Evolutionary conservation across 2,888 invertebrate genomes (phyloP).

Genomic region (Xestoiulus laeticollis): DNA sequence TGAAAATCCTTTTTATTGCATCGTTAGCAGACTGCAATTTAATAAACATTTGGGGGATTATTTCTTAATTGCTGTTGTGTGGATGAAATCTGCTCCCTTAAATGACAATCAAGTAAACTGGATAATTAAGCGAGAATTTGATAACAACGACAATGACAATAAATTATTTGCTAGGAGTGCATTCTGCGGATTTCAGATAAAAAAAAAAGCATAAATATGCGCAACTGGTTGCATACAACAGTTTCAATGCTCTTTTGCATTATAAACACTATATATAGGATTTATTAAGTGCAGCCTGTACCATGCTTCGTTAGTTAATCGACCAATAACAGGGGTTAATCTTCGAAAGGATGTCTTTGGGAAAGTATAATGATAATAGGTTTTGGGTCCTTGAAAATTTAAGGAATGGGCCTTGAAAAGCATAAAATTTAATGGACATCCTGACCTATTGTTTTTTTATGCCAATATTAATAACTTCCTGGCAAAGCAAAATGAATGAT

Average conservation of each 20-base stretch:
- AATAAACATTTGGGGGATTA: not conserved
- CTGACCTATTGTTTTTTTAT: no score
- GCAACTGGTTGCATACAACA: not conserved
- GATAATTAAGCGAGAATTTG: conserved; percentile 15
- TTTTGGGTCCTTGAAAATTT: no score
- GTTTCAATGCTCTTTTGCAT: not conserved
- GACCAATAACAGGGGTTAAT: no score
- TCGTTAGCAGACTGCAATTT: not conserved
- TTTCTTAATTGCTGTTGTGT: not conserved
- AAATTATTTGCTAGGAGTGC: not conserved
- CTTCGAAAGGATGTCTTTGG: no score
- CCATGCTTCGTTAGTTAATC: not conserved
- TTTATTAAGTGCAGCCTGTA: not conserved
- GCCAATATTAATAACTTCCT: not conserved
- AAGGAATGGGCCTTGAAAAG: no score
- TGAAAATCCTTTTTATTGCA: not conserved
- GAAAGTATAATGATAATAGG: no score
- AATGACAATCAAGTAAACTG: not conserved
- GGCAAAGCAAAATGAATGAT: no score
- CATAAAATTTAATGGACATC: no score
- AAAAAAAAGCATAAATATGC: not conserved
- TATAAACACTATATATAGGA: not conserved
- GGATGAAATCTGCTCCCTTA: not conserved
- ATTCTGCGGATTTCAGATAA: not conserved
- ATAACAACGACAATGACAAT: not conserved